Evolutionary conservation across 2,797 vertebrate species (phyloP), one percentile per base, ranked within the genome.

Genomic region (Acanthurus lineatus): DNA sequence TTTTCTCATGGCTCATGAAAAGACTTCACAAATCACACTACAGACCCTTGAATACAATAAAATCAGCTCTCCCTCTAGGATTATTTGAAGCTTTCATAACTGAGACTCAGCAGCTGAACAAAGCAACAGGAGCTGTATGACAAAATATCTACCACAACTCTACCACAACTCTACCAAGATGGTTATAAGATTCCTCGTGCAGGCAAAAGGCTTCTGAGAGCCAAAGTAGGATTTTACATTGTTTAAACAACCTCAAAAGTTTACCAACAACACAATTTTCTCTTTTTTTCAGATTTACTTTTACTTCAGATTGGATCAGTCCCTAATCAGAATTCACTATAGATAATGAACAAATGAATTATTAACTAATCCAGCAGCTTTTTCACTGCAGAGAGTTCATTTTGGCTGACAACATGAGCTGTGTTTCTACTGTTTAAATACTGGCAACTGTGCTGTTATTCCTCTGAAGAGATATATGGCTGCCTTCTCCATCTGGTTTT

Each of bases 331-430:
- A 72, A 58, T 84, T 20, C 15, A 8, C 64, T 56, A 51, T 47
- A 72, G 71, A 79, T 11, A 0, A 83, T 69, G 52, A 38, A 76
- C 51, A 62, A 69, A 85, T 88, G 3, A 84, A 90, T 89, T 81
- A 90, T 89, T 83, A 74, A 90, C 35, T 45, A 69, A 69, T 73
- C 73, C 22, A 68, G 49, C 73, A 75, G 76, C 69, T 69, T 64
- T 66, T 73, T 69, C 40, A 22, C 70, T 75, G 70, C 48, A 69
- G 73, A 80, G 54, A 77, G 51, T 64, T 86, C 60, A 53, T 84
- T 78, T 72, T 77, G 65, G 84, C 64, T 69, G 25, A 81, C 67
- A 69, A 74, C 69, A 72, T 63, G 38, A 77, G 68, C 71, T 47
- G 28, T 84, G 28, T 85, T 60, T 72, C 64, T 82, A 59, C 61